A percentile compares a stretch with the other conserved stretches of the same genome.
Conservation (phyloP, 2,797 vertebrate species). For the Atherinosoma microstoma region DNA sequence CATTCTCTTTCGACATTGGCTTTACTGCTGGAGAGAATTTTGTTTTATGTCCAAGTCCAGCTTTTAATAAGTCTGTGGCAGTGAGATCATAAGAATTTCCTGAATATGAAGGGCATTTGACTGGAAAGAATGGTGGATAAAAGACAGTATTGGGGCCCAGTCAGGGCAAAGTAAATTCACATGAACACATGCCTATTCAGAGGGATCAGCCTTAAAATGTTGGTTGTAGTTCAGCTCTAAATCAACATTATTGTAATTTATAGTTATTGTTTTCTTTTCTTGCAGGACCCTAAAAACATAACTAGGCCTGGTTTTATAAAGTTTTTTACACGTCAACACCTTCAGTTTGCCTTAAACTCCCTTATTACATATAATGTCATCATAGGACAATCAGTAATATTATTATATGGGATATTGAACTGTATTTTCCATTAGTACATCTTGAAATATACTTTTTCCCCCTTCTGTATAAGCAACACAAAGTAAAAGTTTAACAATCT, state of each 20-base stretch:
- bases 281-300: not conserved
- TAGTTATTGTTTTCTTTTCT: not conserved
- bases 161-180: constrained; percentile 7
- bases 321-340: not conserved
- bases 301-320: not conserved
- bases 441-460: not conserved
- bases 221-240: not conserved
- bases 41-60: constrained; percentile 1
- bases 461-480: not conserved
- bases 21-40: constrained; percentile 28
- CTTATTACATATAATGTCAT: not conserved
- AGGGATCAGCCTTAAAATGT: not conserved
- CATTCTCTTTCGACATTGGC: constrained; percentile 30
- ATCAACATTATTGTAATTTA: not conserved
- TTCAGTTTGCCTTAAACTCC: not conserved
- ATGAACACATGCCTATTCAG: not conserved
- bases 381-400: not conserved
- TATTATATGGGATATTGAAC: not conserved
- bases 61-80: constrained; percentile 34
- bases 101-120: constrained; percentile 23
- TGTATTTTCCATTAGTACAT: not conserved
- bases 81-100: constrained; percentile 1
- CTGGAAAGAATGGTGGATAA: constrained; percentile 5
- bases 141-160: not conserved
- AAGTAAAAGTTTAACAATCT: not conserved